Conservation (phyloP, 2,888 invertebrate species). For the Taenaris catops region DNA sequence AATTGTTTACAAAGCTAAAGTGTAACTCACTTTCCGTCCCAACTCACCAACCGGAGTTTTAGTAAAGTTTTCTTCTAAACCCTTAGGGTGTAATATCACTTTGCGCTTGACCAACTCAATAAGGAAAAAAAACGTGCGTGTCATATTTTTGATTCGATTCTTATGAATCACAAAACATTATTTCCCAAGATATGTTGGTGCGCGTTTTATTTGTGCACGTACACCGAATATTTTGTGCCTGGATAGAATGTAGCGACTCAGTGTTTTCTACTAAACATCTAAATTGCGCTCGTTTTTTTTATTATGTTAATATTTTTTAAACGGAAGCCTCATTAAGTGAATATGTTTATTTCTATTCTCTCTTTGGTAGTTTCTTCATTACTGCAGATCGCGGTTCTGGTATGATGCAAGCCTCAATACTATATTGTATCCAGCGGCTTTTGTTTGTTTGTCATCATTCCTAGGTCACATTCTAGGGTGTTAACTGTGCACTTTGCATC, state of each 20-base stretch:
- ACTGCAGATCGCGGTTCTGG: too few species aligned
- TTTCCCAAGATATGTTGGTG: slow-evolving; percentile 37
- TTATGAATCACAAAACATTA: slow-evolving; percentile 13
- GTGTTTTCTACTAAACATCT: slow-evolving; percentile 30
- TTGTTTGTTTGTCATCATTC: too few species aligned
- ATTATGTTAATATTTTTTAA: slow-evolving; percentile 27
- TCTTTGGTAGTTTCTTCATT: too few species aligned
- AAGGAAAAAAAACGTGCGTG: slow-evolving; percentile 10
- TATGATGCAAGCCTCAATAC: too few species aligned
- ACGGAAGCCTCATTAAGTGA: slow-evolving; percentile 15
- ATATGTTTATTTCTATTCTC: not conserved
- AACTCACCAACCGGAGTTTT: not conserved
- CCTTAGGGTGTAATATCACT: slow-evolving; percentile 3
- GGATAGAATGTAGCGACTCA: slow-evolving; percentile 41
- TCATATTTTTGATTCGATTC: slow-evolving; percentile 16
- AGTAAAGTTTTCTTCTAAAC: slow-evolving; percentile 1
- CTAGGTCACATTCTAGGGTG: too few species aligned
- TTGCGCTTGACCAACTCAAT: slow-evolving; percentile 7
- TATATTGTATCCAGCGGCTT: too few species aligned
- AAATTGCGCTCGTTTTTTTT: slow-evolving; percentile 15
- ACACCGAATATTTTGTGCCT: slow-evolving; percentile 33
- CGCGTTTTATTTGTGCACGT: slow-evolving; percentile 39
- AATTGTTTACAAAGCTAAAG: not conserved
- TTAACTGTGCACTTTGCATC: too few species aligned
- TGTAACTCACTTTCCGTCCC: not conserved